Conservation (phyloP, 2,113 vertebrate species). For the Mystacornis crossleyi region DNA sequence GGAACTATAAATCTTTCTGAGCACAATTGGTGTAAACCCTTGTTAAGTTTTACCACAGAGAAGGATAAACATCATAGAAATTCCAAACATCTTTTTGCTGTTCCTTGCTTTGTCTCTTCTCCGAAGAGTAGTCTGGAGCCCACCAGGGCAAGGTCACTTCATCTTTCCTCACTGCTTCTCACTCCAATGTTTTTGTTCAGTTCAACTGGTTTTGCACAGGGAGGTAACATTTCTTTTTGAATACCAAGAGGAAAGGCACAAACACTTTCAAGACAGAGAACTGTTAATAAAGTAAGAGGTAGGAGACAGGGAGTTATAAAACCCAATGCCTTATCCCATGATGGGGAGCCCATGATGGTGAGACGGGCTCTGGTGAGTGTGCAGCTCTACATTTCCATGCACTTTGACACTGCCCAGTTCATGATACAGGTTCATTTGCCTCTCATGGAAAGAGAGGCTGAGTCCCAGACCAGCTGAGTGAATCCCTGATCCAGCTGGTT, state of each 20-base stretch:
- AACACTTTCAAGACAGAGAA: neutral
- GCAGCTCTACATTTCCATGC: fast-evolving
- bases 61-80: neutral
- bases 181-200: neutral
- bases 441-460: neutral
- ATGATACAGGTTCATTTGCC: neutral
- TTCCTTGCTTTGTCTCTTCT: neutral
- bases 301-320: neutral
- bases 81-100: neutral
- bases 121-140: neutral
- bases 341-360: neutral
- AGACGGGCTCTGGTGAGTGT: neutral
- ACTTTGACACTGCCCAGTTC: neutral
- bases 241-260: neutral
- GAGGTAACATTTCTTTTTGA: neutral
- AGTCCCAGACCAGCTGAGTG: neutral
- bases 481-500: neutral
- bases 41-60: neutral
- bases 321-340: fast-evolving
- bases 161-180: neutral
- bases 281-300: neutral
- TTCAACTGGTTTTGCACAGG: neutral
- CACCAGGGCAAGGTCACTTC: neutral
- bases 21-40: neutral
- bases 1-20: neutral